Evolutionary conservation across 2,113 vertebrate species (phyloP), one percentile per base, ranked within the genome.

Genomic region (Hypocryptadius cinnamomeus): DNA sequence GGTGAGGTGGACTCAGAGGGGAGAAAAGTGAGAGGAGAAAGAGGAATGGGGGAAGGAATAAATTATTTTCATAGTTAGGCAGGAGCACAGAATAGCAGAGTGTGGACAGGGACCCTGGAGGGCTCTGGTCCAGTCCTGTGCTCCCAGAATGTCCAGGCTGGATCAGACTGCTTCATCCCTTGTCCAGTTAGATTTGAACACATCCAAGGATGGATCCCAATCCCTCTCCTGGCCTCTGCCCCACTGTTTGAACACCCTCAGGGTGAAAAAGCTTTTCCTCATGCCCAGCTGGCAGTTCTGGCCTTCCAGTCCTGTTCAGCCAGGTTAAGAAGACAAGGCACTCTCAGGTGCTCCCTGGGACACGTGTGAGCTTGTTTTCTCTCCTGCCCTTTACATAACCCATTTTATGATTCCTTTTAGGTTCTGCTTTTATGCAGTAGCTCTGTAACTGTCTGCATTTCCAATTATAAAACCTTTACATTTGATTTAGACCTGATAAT

Each of bases 401-500:
- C 48, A 37, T 79, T 56, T 79, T 80, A 42, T 40, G 35, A 31
- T 44, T 40, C 47, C 66, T 77, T 93, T 89, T 63, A 40, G 42
- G 47, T 15, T 80, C 42, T 59, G n/a, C 44, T 92, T 92, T 72
- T 73, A 82, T 57, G 54, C 59, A 79, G 61, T 39, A 89, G 50
- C 39, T 82, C 63, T 40, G 45, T 45, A 76, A 92, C 31, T 64
- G 27, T n/a, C 73, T 69, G 50, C 33, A 63, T 79, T 93, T 73
- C 68, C 81, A 85, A 79, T 92, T 92, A 87, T 20, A 84, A 80
- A 69, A 68, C 16, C 33, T 84, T 64, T 86, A 51, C 35, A 80
- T 68, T 78, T 86, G 22, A 93, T 92, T 96, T 92, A 86, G 90
- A 90, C 47, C 65, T 78, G 79, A 74, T 92, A 93, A 93, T 93